A percentile compares a stretch with the other conserved stretches of the same genome.
Conservation (phyloP, 2,888 invertebrate species). For the Phengaris arion region DNA sequence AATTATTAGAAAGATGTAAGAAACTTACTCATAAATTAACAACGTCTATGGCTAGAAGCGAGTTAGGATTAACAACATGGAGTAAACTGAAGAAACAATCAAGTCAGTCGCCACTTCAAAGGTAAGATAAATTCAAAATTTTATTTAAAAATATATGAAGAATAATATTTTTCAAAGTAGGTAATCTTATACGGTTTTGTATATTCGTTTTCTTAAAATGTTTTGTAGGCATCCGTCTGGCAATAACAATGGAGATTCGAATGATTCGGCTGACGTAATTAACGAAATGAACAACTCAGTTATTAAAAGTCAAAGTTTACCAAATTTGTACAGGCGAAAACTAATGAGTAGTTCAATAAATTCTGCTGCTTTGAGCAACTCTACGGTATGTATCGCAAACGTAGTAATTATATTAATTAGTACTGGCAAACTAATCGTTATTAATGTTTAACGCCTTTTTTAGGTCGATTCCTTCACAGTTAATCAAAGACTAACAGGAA, state of each 20-base stretch:
- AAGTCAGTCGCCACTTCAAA: slow-evolving; percentile 82
- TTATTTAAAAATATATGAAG: slow-evolving; percentile 6
- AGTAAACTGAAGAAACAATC: slow-evolving; percentile 89
- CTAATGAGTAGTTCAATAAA: slow-evolving; percentile 72
- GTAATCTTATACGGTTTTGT: neutral
- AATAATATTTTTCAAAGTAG: neutral
- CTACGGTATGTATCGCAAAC: slow-evolving; percentile 79
- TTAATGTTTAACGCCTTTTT: slow-evolving; percentile 44
- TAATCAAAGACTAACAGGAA: slow-evolving; percentile 69
- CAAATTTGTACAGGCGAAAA: slow-evolving; percentile 83
- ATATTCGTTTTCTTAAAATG: neutral
- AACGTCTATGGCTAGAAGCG: slow-evolving; percentile 91
- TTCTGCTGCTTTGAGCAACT: slow-evolving; percentile 82
- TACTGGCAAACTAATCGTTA: slow-evolving; percentile 33
- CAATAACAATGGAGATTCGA: slow-evolving; percentile 83
- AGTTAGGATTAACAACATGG: slow-evolving; percentile 93
- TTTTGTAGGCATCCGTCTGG: slow-evolving; percentile 85
- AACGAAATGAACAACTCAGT: slow-evolving; percentile 80
- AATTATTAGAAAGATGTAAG: slow-evolving; percentile 77
- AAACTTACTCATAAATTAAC: slow-evolving; percentile 80
- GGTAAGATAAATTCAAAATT: slow-evolving; percentile 58
- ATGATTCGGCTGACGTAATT: slow-evolving; percentile 75
- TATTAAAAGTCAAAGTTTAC: slow-evolving; percentile 88
- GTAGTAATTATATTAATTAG: slow-evolving; percentile 37
- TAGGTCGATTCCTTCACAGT: slow-evolving; percentile 75